Conservation (phyloP, 2,888 invertebrate species). For the Amphipyra tragopoginis region DNA sequence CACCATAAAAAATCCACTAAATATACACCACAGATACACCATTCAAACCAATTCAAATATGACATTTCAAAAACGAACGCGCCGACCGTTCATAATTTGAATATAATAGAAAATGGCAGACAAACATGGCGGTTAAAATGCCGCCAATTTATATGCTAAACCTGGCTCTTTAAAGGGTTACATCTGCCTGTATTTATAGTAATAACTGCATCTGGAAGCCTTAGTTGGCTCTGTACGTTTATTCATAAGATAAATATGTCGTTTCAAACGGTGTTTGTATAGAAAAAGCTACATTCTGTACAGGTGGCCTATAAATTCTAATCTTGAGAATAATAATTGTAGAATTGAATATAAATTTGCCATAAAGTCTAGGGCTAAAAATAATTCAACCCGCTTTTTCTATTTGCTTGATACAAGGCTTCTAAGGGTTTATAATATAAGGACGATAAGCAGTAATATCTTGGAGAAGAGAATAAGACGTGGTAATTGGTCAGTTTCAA, state of each 20-base stretch:
- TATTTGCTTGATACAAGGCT: no score
- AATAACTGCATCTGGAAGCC: slow-evolving; percentile 63
- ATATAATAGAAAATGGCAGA: slow-evolving; percentile 81
- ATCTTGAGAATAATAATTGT: slow-evolving; percentile 21
- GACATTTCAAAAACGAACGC: slow-evolving; percentile 45
- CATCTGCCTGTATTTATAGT: slow-evolving; percentile 67
- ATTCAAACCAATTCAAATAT: slow-evolving; percentile 46
- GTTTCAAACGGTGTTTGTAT: slow-evolving; percentile 7
- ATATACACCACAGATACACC: slow-evolving; percentile 1
- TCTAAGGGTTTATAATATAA: no score
- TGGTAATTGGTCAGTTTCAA: no score
- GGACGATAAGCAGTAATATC: no score
- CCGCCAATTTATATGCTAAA: slow-evolving; percentile 79
- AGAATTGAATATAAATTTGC: background rate
- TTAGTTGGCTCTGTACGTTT: slow-evolving; percentile 40
- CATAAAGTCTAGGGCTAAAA: background rate
- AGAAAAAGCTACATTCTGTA: slow-evolving; percentile 26
- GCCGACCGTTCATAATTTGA: slow-evolving; percentile 74
- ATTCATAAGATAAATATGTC: slow-evolving; percentile 54
- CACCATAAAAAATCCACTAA: slow-evolving; percentile 13
- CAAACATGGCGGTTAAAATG: slow-evolving; percentile 68
- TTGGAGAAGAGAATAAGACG: no score
- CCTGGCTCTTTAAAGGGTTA: slow-evolving; percentile 59
- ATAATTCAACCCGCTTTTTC: background rate
- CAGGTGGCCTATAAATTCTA: slow-evolving; percentile 51